Percentiles rank a stretch among this genome's conserved stretches.
Evolutionary conservation across 2,113 vertebrate species (phyloP).

Genomic region (Macaca nemestrina): DNA sequence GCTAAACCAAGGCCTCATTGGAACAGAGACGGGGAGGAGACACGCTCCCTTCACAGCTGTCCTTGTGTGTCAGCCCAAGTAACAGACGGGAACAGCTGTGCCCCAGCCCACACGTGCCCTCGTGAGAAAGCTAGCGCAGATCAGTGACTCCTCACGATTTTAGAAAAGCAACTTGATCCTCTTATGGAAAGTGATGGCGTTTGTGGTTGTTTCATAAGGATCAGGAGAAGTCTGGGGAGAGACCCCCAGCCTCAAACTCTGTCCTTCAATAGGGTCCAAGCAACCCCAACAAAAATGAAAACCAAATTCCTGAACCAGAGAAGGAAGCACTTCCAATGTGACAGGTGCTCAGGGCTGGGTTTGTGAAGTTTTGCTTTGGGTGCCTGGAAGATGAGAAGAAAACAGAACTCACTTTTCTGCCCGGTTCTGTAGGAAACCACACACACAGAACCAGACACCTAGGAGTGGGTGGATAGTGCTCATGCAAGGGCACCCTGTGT

Average conservation of each 20-base stretch:
- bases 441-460: not conserved
- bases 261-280: not conserved
- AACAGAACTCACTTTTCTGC: not conserved
- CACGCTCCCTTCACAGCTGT: slow-evolving; percentile 10
- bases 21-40: not conserved
- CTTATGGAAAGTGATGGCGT: not conserved
- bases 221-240: not conserved
- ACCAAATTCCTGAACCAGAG: not conserved
- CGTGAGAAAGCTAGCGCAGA: slow-evolving; percentile 39
- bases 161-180: slow-evolving; percentile 41
- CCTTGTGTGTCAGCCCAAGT: not conserved
- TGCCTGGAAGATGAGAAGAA: not conserved
- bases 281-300: not conserved
- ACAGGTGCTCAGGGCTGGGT: not conserved
- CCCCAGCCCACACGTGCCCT: not conserved
- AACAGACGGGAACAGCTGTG: slow-evolving; percentile 61
- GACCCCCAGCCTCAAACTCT: slow-evolving; percentile 29
- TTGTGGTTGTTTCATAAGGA: not conserved
- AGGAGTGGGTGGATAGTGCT: not conserved
- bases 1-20: not conserved
- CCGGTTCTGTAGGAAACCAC: not conserved
- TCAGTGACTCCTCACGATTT: slow-evolving; percentile 27
- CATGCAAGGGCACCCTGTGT: not conserved
- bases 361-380: not conserved
- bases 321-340: not conserved